Evolutionary conservation across 2,113 vertebrate species (phyloP), one percentile per base, ranked within the genome.

Genomic region (Muscicapa adusta): DNA sequence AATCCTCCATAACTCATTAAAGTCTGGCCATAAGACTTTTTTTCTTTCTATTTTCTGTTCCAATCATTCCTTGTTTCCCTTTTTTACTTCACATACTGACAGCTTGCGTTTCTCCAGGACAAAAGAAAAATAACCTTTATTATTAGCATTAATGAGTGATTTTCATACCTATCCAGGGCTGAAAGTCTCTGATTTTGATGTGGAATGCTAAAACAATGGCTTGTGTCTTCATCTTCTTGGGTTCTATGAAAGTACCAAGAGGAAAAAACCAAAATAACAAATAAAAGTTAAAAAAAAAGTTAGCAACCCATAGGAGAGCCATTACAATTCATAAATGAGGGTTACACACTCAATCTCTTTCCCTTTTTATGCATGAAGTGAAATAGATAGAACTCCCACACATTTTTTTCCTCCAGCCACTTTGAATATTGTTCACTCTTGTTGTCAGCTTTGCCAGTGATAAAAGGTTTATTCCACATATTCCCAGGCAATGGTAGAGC

Each of bases 401-500:
- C 47, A 92, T 95, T 95, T 47, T 47, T 96, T 96, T 96, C 67
- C 67, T 96, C 73, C 63, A 95, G 56, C 85, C 73, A 95, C 89
- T 97, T 88, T 96, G 87, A 95, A 96, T 96, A 94, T 80, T 83
- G 45, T 71, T 96, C 93, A 85, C 34, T 90, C 79, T 88, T 95
- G 25, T 93, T 93, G 84, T 79, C 85, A 74, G 56, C 19, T 95
- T 93, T 72, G 29, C 74, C 43, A 67, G 38, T 90, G 92, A 95
- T 87, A 84, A 96, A 97, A 97, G 86, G 76, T 90, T 97, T 96
- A 94, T 95, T 95, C 65, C 94, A 86, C 75, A 58, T 94, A 96
- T 97, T 97, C 87, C 73, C 86, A 92, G 86, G 84, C 0, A 3
- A 93, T 61, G 18, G 43, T 75, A 76, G 56, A 93, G 73, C 67